phyloP scores from a whole-genome alignment of 2,888 invertebrate genomes.

The Troides aeacus region DNA sequence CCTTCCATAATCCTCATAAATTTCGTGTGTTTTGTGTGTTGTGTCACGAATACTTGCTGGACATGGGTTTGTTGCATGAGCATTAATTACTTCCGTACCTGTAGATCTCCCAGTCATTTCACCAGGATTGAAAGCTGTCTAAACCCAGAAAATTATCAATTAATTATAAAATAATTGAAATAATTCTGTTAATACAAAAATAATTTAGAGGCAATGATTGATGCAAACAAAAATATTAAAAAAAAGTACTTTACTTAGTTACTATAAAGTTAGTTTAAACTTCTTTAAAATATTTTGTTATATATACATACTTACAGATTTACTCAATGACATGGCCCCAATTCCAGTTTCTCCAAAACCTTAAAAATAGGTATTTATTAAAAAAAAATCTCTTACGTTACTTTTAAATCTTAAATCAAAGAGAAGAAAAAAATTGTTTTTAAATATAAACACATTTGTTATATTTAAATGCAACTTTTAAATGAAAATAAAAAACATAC shows the following conservation, averaged over 20 bases:
- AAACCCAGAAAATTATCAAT: slow-evolving; percentile 30
- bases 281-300: background rate
- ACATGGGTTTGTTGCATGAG: slow-evolving; percentile 32
- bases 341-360: slow-evolving; percentile 62
- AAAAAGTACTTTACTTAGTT: too few relatives aligned
- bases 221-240: background rate
- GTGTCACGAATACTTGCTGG: slow-evolving; percentile 4
- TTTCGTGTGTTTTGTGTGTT: slow-evolving; percentile 23
- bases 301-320: slow-evolving; percentile 53
- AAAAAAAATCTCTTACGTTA: background rate
- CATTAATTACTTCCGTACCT: slow-evolving; percentile 51
- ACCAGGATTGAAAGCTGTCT: slow-evolving; percentile 67
- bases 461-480: background rate
- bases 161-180: background rate
- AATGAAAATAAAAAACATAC: slow-evolving; percentile 40
- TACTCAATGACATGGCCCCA: slow-evolving; percentile 54
- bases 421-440: background rate
- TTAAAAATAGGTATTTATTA: slow-evolving; percentile 35
- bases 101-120: slow-evolving; percentile 74
- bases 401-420: background rate
- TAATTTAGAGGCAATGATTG: background rate
- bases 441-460: background rate
- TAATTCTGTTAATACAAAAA: background rate
- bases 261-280: background rate
- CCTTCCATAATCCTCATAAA: slow-evolving; percentile 46